These are phyloP conservation scores for Mnemiopsis leidyi DNA, from an alignment of 37 sponge, comb jelly and placozoan species.

Conservation along the genomic window DNA sequence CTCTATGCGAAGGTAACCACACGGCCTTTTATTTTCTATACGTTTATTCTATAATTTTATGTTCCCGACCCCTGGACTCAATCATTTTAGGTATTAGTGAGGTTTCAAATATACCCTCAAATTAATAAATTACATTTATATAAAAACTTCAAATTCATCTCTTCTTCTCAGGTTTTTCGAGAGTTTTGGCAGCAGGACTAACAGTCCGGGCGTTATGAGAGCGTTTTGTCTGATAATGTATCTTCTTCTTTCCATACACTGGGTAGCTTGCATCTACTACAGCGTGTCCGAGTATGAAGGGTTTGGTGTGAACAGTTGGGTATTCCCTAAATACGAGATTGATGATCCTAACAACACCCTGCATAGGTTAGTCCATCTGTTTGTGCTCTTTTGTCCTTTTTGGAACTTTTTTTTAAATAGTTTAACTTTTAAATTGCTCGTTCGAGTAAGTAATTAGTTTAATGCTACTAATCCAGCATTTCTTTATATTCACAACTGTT, in stretches of 20 bases:
- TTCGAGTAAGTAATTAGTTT: too few species aligned
- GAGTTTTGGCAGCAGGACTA: constrained; percentile 80
- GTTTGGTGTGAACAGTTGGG: constrained; percentile 80
- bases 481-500: neutral
- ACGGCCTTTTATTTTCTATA: constrained; percentile 4
- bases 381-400: too few species aligned
- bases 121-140: too few species aligned
- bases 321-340: constrained; percentile 66
- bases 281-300: constrained; percentile 81
- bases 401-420: too few species aligned
- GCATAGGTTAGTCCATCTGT: neutral
- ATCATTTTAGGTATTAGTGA: too few species aligned
- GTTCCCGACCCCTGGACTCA: too few species aligned
- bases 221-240: constrained; percentile 72
- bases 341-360: constrained; percentile 18
- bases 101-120: too few species aligned
- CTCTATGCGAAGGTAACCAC: constrained; percentile 42
- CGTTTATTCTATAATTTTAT: neutral
- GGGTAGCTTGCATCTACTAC: constrained; percentile 91
- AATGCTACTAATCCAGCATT: too few species aligned
- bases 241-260: constrained; percentile 84
- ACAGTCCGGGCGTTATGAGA: constrained; percentile 82
- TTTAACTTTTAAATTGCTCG: too few species aligned
- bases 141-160: too few species aligned
- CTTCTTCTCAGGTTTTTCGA: constrained; percentile 48